A percentile compares a stretch with the other conserved stretches of the same genome.
phyloP scores from a whole-genome alignment of 2,113 vertebrate species.

The Rhabdomys dilectus region DNA sequence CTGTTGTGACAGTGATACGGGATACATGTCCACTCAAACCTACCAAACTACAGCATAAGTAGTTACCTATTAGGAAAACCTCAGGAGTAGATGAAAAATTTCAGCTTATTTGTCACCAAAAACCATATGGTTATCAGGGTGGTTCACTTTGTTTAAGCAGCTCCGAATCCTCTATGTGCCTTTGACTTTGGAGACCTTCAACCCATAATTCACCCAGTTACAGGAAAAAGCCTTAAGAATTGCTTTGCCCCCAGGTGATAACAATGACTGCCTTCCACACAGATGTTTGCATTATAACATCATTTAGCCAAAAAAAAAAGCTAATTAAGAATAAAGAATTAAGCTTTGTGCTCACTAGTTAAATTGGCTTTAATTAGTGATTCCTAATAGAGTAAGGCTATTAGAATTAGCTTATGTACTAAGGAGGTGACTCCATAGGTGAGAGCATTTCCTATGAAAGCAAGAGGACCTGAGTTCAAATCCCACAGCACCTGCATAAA shows the following conservation, averaged over 20 bases:
- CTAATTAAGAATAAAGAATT: background rate
- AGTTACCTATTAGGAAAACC: background rate
- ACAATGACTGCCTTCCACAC: background rate
- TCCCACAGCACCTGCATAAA: background rate
- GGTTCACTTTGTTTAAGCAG: background rate
- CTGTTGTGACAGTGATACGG: background rate
- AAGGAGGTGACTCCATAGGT: background rate
- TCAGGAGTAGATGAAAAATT: background rate
- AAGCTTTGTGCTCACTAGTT: background rate
- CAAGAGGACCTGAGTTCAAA: background rate
- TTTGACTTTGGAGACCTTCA: background rate
- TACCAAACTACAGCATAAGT: background rate
- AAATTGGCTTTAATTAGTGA: conserved; percentile 2
- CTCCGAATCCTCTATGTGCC: background rate
- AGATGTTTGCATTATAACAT: background rate
- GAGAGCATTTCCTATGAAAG: background rate
- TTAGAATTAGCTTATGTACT: background rate
- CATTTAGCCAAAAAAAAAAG: conserved; percentile 37
- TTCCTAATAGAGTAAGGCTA: background rate
- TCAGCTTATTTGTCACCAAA: background rate
- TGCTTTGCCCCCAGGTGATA: background rate
- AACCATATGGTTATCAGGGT: background rate
- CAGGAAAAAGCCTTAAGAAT: background rate
- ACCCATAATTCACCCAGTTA: background rate
- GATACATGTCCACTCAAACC: background rate